Evolutionary conservation across 2,888 invertebrate species (phyloP), one percentile per base, ranked within the genome.

Genomic region (Aricia artaxerxes): DNA sequence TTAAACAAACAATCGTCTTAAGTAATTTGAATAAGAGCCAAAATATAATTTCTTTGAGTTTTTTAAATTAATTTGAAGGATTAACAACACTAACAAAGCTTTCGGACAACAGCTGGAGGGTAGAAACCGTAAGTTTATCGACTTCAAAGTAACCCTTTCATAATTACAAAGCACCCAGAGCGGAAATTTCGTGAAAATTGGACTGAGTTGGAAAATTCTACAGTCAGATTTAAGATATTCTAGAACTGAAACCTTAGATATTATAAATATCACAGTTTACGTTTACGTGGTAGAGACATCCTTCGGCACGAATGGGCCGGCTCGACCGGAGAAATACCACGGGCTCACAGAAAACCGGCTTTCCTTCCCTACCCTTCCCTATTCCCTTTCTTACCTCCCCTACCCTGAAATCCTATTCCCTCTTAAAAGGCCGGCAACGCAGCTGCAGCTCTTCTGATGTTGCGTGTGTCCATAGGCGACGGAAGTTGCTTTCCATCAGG

Each of bases 81-180:
- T 73, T 73, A 44, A 44, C 73, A 13, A 73, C 40, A 44, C 44
- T 73, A 73, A 73, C 73, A 73, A 73, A 73, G 44, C 44, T 73
- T 73, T 73, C 73, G 24, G 44, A 44, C 40, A 73, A 73, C 73
- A 73, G 73, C 73, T 44, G 24, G 73, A 73, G 73, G 73, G 73
- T 73, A n/a, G 44, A 44, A 73, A 24, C 73, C 24, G 31, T 44
- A 73, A 44, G 73, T 44, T 40, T 44, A 73, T 73, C 44, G 73
- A 73, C 73, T 73, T 73, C 44, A 73, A 73, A 73, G 44, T 44
- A 73, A 73, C 24, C 44, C 44, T 73, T 73, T 24, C 40, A 73
- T 44, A 73, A 44, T 73, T 69, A 69, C 69, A 16, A 38, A 38
- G 69, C 13, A 13, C 69, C 69, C 13, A 13, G 69, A 16, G 69